Conservation (phyloP, 1,140 invertebrate species). For the Rhopalosiphum padi region DNA sequence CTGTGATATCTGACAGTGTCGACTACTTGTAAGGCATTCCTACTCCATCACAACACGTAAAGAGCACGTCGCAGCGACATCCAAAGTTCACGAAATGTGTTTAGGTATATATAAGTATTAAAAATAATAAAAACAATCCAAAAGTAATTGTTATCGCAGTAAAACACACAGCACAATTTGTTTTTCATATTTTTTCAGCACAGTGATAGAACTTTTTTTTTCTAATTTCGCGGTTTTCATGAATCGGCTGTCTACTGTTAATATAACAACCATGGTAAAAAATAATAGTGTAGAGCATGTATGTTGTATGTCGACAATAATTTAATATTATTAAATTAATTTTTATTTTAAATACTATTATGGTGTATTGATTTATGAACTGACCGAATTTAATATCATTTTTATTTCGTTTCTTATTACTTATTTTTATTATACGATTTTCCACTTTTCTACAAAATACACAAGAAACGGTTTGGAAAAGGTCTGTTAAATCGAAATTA, state of each 20-base stretch:
- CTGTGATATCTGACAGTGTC: not conserved
- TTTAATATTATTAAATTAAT: not conserved
- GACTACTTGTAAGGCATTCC: not conserved
- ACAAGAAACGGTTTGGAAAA: not conserved
- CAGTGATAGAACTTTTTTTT: not conserved
- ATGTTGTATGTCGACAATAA: too few species aligned
- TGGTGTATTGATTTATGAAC: not conserved
- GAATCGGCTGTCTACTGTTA: too few species aligned
- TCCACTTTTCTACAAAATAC: not conserved
- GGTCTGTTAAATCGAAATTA: not conserved
- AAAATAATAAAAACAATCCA: not conserved
- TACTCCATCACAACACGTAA: not conserved
- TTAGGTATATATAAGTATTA: not conserved
- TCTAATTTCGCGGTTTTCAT: not conserved
- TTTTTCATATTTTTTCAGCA: not conserved
- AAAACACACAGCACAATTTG: not conserved
- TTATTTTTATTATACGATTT: not conserved
- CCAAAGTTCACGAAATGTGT: not conserved
- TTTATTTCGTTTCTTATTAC: not conserved
- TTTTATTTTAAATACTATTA: not conserved
- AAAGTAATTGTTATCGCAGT: not conserved
- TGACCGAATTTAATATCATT: not conserved
- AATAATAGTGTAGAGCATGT: too few species aligned
- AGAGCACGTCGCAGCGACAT: not conserved
- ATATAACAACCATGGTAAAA: too few species aligned